A percentile compares a stretch with the other conserved stretches of the same genome.
These are phyloP conservation scores for Cyrtonyx montezumae DNA, from an alignment of 2,113 vertebrate genomes.

Conservation along the genomic window DNA sequence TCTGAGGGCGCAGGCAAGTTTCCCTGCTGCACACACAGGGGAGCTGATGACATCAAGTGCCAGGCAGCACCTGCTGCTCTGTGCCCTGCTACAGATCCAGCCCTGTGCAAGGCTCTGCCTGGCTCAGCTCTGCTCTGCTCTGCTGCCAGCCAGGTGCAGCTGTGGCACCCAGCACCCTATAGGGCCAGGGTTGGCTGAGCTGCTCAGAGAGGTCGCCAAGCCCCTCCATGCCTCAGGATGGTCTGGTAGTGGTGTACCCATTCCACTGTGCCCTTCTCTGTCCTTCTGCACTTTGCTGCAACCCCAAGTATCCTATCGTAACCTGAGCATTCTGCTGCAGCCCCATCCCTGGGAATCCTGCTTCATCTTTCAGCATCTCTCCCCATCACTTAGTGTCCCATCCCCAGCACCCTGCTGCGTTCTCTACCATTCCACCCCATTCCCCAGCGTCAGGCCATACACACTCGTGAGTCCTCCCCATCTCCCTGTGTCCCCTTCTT, in stretches of 20 bases:
- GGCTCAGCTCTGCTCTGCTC: neutral
- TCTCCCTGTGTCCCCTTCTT: neutral
- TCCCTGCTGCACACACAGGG: fast-evolving
- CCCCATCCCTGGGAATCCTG: neutral
- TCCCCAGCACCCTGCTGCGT: neutral
- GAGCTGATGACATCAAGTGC: neutral
- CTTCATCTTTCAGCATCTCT: neutral
- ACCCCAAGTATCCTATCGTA: neutral
- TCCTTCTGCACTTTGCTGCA: neutral
- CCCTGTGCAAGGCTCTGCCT: neutral
- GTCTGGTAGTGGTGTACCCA: neutral
- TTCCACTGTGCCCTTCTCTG: neutral
- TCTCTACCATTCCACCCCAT: neutral
- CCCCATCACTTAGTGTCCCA: neutral
- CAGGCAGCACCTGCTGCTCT: neutral
- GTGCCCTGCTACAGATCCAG: neutral
- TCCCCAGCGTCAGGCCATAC: neutral
- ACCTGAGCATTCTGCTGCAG: neutral
- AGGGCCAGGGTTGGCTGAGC: neutral
- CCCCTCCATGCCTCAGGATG: neutral
- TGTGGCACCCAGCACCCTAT: neutral
- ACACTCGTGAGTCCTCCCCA: neutral
- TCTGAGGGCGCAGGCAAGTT: neutral
- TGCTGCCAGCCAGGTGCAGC: neutral
- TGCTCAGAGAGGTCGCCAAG: neutral